Conservation (phyloP, 2,888 invertebrate genomes). For the Drosophila anomalipes region DNA sequence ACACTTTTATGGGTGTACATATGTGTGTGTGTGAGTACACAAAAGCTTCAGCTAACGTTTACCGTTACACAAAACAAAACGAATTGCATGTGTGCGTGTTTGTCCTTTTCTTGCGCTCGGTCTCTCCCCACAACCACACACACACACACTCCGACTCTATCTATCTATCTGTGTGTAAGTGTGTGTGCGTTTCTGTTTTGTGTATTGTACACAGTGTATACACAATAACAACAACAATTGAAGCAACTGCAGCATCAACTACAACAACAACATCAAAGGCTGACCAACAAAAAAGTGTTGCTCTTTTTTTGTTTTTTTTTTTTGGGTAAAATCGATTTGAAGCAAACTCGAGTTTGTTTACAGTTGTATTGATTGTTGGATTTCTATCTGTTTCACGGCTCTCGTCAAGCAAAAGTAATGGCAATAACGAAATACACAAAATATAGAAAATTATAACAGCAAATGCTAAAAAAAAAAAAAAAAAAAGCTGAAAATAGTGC, state of each 20-base stretch:
- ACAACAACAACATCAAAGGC: slow-evolving; percentile 45
- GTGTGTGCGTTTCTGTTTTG: slow-evolving; percentile 32
- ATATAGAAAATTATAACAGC: background rate
- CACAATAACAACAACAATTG: slow-evolving; percentile 66
- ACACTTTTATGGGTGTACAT: slow-evolving; percentile 16
- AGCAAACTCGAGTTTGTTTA: slow-evolving; percentile 69
- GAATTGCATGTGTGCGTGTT: slow-evolving; percentile 43
- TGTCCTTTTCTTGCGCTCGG: slow-evolving; percentile 40
- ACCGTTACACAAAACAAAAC: slow-evolving; percentile 68
- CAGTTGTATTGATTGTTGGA: slow-evolving; percentile 77
- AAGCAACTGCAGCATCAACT: slow-evolving; percentile 46
- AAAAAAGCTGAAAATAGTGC: background rate
- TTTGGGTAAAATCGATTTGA: slow-evolving; percentile 77
- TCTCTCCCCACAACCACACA: slow-evolving; percentile 4
- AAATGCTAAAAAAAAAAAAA: background rate
- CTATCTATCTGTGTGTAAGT: slow-evolving; percentile 13
- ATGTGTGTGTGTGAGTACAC: slow-evolving; percentile 22
- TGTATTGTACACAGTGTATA: slow-evolving; percentile 52
- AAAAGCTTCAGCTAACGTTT: slow-evolving; percentile 51
- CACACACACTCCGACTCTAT: slow-evolving; percentile 2
- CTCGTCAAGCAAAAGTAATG: slow-evolving; percentile 20
- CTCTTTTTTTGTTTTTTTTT: slow-evolving; percentile 13
- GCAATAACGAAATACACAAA: slow-evolving; percentile 3
- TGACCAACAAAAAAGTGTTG: slow-evolving; percentile 30
- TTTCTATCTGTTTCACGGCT: slow-evolving; percentile 29